Evolutionary conservation across 2,888 invertebrate species (phyloP).

Genomic region (Geotrupes spiniger): DNA sequence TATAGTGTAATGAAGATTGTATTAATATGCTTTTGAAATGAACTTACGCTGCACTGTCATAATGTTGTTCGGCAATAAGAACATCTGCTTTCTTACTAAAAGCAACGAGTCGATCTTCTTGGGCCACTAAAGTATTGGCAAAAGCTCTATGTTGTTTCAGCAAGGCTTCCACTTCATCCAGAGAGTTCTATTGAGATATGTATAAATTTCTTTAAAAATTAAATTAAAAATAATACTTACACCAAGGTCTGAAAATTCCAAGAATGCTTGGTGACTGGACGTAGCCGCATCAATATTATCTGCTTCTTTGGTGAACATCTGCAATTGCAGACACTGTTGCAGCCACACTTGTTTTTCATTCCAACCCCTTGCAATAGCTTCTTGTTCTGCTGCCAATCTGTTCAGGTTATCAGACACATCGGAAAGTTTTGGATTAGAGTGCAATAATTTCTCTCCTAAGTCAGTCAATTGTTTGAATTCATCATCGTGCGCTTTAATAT

Average conservation of each 20-base stretch:
- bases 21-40: constrained; percentile 5
- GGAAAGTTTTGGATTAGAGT: constrained; percentile 68
- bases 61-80: constrained; percentile 75
- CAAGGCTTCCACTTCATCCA: constrained; percentile 89
- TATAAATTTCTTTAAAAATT: constrained; percentile 9
- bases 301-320: constrained; percentile 91
- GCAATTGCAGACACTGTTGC: constrained; percentile 83
- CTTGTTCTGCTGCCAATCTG: constrained; percentile 70
- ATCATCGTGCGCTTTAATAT: constrained; percentile 85
- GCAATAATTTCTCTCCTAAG: constrained; percentile 72
- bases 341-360: constrained; percentile 80
- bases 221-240: constrained; percentile 50
- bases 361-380: constrained; percentile 78
- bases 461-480: constrained; percentile 84
- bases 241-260: constrained; percentile 85
- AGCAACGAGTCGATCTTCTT: constrained; percentile 80
- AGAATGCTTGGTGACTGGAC: constrained; percentile 89
- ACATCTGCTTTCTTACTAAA: constrained; percentile 82
- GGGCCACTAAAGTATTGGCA: constrained; percentile 86
- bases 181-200: constrained; percentile 61
- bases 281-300: constrained; percentile 96
- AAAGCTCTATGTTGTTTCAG: constrained; percentile 92
- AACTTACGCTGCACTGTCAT: constrained; percentile 73
- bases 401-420: constrained; percentile 77
- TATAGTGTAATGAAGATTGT: neutral